Conservation (phyloP, 2,113 vertebrate species). For the Baryphthengus martii region DNA sequence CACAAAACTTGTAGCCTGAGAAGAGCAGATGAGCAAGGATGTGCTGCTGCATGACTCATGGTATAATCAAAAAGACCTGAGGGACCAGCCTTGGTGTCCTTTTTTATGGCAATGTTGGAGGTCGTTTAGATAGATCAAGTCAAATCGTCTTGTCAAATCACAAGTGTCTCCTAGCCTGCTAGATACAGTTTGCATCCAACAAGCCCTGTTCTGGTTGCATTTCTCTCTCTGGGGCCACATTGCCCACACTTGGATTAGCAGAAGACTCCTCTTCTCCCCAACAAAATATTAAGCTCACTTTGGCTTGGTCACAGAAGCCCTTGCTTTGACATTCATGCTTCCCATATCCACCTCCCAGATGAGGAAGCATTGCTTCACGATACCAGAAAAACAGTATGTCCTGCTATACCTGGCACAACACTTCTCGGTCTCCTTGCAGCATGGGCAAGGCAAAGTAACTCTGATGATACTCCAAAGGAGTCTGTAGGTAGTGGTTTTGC, state of each 20-base stretch:
- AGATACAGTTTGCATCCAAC: not conserved
- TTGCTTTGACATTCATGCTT: not conserved
- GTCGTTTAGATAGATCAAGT: not conserved
- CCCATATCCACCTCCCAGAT: rapidly evolving
- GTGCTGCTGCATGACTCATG: not conserved
- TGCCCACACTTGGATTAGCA: not conserved
- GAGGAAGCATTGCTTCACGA: not conserved
- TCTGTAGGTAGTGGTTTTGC: not conserved
- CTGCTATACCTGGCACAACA: rapidly evolving
- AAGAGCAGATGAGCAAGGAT: not conserved
- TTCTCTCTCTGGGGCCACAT: not conserved
- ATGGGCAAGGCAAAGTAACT: not conserved
- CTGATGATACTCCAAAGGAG: not conserved
- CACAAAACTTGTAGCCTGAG: rapidly evolving
- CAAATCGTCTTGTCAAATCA: not conserved
- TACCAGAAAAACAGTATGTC: rapidly evolving
- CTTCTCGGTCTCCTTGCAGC: rapidly evolving
- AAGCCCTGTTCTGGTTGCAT: rapidly evolving
- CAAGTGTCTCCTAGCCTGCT: not conserved
- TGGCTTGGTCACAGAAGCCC: not conserved
- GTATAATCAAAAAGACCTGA: not conserved
- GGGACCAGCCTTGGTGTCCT: not conserved
- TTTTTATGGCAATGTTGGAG: not conserved
- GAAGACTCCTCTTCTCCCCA: not conserved
- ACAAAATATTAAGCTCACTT: not conserved